Evolutionary conservation across 2,888 invertebrate genomes (phyloP).

Genomic region (Calliphora vomitoria): DNA sequence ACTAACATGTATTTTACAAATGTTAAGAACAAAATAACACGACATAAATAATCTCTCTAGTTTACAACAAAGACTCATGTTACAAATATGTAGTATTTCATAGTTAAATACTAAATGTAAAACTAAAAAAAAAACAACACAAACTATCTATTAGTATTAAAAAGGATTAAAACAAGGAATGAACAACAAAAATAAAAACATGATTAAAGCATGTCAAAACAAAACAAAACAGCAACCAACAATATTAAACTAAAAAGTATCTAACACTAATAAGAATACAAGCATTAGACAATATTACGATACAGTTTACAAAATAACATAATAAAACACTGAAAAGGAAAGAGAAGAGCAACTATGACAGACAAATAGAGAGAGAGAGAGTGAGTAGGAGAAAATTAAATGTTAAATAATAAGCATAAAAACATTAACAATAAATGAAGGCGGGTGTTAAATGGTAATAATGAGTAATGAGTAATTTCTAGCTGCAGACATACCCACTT

Average conservation of each 20-base stretch:
- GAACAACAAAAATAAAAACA: conserved; percentile 49
- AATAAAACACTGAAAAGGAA: neutral
- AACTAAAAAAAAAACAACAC: conserved; percentile 15
- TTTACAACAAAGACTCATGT: conserved; percentile 64
- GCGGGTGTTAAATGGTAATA: conserved; percentile 63
- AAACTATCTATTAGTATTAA: conserved; percentile 59
- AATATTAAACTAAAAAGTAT: neutral
- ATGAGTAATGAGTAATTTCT: conserved; percentile 23
- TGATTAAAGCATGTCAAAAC: conserved; percentile 70
- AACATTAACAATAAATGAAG: conserved; percentile 5
- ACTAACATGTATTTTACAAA: conserved; percentile 64
- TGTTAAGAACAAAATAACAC: conserved; percentile 66
- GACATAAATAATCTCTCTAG: conserved; percentile 70
- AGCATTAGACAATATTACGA: conserved; percentile 34
- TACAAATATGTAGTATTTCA: conserved; percentile 46
- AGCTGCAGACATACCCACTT: neutral
- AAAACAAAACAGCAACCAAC: conserved; percentile 33
- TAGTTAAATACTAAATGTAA: conserved; percentile 50
- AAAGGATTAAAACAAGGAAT: conserved; percentile 54
- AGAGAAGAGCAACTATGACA: neutral
- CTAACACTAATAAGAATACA: conserved; percentile 17
- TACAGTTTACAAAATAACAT: conserved; percentile 29
- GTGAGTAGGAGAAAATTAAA: neutral
- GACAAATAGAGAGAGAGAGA: neutral
- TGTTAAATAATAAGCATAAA: neutral